Conservation (phyloP, 2,888 invertebrate species). For the Pyrrhia umbra region DNA sequence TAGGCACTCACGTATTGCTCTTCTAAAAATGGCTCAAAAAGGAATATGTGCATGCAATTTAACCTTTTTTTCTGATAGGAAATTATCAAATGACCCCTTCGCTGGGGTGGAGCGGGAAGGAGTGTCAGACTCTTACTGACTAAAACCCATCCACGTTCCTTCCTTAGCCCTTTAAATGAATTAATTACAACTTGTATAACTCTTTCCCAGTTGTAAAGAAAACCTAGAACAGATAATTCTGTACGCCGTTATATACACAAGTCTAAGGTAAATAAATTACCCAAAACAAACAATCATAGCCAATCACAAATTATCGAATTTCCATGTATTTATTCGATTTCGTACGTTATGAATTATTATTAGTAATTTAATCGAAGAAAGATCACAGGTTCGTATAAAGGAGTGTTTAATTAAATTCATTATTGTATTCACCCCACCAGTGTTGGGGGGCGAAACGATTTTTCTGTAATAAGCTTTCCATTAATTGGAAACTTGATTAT, state of each 20-base stretch:
- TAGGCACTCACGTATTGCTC: too few relatives aligned
- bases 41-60: too few relatives aligned
- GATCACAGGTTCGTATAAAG: conserved; percentile 62
- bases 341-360: conserved; percentile 52
- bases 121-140: too few relatives aligned
- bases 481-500: conserved; percentile 69
- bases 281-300: conserved; percentile 34
- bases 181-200: too few relatives aligned
- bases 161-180: too few relatives aligned
- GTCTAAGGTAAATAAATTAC: conserved; percentile 21
- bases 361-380: conserved; percentile 64
- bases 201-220: background rate
- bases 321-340: conserved; percentile 61
- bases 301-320: conserved; percentile 67
- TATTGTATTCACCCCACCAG: conserved; percentile 47
- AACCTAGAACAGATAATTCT: background rate
- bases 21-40: too few relatives aligned
- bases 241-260: conserved; percentile 1
- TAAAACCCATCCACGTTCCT: too few relatives aligned
- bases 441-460: conserved; percentile 60
- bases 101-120: too few relatives aligned
- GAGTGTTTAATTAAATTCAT: conserved; percentile 70
- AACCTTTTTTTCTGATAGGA: too few relatives aligned
- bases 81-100: too few relatives aligned
- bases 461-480: conserved; percentile 69